Conservation (phyloP, 2,113 vertebrate species). For the Corythaixoides concolor region DNA sequence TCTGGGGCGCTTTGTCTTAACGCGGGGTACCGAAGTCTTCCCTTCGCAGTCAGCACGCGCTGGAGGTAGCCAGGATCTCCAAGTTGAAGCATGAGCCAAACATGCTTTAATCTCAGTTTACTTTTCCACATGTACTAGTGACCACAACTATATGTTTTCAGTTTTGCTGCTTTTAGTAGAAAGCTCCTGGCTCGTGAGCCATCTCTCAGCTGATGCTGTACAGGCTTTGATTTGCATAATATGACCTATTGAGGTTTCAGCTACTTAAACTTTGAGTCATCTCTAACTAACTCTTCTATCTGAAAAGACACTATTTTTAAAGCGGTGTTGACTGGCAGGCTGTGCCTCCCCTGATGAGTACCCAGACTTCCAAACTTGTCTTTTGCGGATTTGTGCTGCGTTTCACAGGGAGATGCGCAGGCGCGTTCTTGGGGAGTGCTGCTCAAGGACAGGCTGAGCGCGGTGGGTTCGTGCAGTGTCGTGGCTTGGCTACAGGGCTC, state of each 20-base stretch:
- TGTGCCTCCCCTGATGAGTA: background rate
- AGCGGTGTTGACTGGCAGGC: background rate
- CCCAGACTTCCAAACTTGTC: background rate
- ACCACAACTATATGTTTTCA: background rate
- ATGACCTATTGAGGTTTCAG: background rate
- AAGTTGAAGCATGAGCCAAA: background rate
- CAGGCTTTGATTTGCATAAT: conserved; percentile 29
- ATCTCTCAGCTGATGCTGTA: background rate
- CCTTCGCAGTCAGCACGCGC: accelerated
- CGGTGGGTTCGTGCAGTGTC: accelerated
- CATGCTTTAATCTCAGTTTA: background rate
- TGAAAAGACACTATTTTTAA: conserved; percentile 21
- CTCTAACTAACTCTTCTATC: background rate
- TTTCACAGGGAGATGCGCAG: background rate
- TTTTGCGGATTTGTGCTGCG: background rate
- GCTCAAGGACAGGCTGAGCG: background rate
- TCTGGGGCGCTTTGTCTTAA: background rate
- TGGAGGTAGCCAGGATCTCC: background rate
- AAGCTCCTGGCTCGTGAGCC: background rate
- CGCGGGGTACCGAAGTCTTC: accelerated
- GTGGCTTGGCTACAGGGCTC: background rate
- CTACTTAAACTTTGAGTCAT: background rate
- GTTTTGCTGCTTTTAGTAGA: background rate
- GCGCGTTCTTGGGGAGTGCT: background rate
- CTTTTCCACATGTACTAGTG: background rate